Evolutionary conservation across 2,888 invertebrate genomes (phyloP), one percentile per base, ranked within the genome.

Genomic region (Tipula lateralis): DNA sequence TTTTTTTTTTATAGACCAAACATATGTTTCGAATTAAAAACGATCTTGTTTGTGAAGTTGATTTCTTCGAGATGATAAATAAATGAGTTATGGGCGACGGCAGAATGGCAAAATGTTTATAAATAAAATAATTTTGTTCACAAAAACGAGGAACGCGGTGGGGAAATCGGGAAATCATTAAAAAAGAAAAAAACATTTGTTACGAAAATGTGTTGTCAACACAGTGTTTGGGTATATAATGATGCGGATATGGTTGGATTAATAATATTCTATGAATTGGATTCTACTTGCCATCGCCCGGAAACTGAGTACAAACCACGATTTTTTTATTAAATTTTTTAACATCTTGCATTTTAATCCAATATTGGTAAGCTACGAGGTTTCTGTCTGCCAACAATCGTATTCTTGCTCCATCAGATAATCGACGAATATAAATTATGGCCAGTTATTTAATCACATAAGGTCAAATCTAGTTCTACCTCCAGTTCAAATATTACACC

Each of bases 21-120:
- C 66, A 66, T 66, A 66, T 66, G 66, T 66, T 66, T 66, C 66
- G 66, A 66, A 66, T 66, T 66, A 66, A n/a, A n/a, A 66, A 66
- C 24, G 66, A 66, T 66, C 24, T 66, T 66, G 19, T 24, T 66
- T 66, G 24, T 24, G 9, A 66, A 66, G 66, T 13, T 66, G 66
- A 66, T 66, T 66, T 66, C 66, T 66, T 24, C 66, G 66, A 24
- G 66, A 66, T 24, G 66, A 66, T 66, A 66, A 66, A 66, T 66
- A 66, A 66, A 66, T 66, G 66, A 66, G 12, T 66, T 66, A 66
- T 24, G 24, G 1, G 9, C 66, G 66, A 66, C 1, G 66, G 66
- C 66, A 66, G 50, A 9, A 24, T 66, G 66, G 66, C 24, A 66
- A 24, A 24, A 66, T 66, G 66, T 66, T 66, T 66, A 66, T 9